Evolutionary conservation across 2,113 vertebrate genomes (phyloP).

Genomic region (Motacilla tschutschensis): DNA sequence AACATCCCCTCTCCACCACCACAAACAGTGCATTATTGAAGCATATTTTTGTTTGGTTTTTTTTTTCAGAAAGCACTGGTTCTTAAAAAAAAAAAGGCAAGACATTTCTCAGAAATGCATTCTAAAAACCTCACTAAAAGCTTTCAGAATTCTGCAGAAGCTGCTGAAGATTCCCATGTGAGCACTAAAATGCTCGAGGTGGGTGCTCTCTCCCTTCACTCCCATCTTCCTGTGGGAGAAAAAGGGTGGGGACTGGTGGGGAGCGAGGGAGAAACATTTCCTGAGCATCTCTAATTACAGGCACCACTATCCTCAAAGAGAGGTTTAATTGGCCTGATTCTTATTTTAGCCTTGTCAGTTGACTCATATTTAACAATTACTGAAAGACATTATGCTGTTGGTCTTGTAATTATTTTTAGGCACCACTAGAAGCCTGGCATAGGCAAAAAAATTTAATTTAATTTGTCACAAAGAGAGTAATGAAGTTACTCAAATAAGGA

Average conservation of each 20-base stretch:
- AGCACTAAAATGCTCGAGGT: background rate
- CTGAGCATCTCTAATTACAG: constrained; percentile 14
- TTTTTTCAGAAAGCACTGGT: background rate
- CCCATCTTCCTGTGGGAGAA: background rate
- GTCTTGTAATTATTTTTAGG: constrained; percentile 36
- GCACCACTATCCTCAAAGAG: background rate
- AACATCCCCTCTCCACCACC: background rate
- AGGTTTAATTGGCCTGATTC: constrained; percentile 29
- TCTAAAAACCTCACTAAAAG: background rate
- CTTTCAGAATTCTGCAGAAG: background rate
- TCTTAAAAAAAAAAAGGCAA: background rate
- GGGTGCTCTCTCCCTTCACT: background rate
- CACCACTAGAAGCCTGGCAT: background rate
- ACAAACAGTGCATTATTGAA: background rate
- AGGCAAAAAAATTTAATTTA: background rate
- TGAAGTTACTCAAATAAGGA: background rate
- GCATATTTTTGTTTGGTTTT: background rate
- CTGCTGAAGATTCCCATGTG: background rate
- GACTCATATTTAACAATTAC: background rate
- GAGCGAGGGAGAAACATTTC: background rate
- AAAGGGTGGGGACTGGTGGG: background rate
- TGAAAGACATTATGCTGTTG: background rate
- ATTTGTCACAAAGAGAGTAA: background rate
- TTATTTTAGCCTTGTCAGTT: constrained; percentile 30
- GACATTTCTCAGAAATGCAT: background rate